These are phyloP conservation scores for Metopolophium dirhodum DNA, from an alignment of 1,140 invertebrate species.

Conservation along the genomic window DNA sequence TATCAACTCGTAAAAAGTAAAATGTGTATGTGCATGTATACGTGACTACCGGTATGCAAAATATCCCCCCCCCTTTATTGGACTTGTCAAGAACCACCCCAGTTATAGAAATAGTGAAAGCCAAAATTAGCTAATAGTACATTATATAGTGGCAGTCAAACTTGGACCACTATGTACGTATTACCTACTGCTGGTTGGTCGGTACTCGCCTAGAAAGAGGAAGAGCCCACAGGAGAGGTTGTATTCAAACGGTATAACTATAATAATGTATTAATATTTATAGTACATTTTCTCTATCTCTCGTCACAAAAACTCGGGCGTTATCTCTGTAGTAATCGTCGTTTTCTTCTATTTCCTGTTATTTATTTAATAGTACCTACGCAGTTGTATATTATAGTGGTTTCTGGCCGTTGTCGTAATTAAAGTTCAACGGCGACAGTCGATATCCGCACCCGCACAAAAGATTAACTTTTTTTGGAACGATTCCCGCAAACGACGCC, in stretches of 20 bases:
- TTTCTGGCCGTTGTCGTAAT: constrained; percentile 20
- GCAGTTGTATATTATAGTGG: not conserved
- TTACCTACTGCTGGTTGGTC: not conserved
- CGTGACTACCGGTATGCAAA: too few species aligned
- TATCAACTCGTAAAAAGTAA: not conserved
- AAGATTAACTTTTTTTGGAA: constrained; percentile 44
- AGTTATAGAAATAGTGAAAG: not conserved
- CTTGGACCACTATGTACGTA: not conserved
- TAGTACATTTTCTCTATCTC: not conserved
- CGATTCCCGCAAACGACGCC: constrained; percentile 11
- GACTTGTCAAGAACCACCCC: not conserved
- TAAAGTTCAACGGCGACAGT: not conserved
- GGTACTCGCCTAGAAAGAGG: not conserved
- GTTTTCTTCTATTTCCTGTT: not conserved
- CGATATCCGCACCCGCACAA: not conserved
- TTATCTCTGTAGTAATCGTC: constrained; percentile 2
- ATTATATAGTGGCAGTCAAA: not conserved
- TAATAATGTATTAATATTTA: not conserved
- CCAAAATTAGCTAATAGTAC: not conserved
- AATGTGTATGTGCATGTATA: not conserved
- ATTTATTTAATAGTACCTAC: constrained; percentile 27
- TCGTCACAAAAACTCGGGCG: not conserved
- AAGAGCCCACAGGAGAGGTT: not conserved
- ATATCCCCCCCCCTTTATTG: too few species aligned
- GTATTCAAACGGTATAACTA: not conserved